Conservation (phyloP, 2,797 vertebrate genomes). For the Rallus crepitans region DNA sequence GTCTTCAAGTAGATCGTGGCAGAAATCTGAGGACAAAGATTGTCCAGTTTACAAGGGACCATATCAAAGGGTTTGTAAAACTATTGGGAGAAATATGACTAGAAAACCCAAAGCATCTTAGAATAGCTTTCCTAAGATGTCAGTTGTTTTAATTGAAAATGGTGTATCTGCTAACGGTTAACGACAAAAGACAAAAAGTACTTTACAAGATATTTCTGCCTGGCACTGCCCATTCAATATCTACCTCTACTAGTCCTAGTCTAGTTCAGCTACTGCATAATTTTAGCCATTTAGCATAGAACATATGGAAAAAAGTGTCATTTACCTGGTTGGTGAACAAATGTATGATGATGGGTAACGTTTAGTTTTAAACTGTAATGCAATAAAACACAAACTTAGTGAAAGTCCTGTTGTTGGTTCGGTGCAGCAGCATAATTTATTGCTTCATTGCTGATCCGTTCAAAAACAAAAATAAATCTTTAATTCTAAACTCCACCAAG, state of each 20-base stretch:
- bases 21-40: neutral
- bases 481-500: constrained; percentile 17
- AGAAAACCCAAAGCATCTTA: constrained; percentile 40
- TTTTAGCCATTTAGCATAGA: constrained; percentile 80
- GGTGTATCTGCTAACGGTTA: constrained; percentile 2
- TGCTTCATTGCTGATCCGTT: constrained; percentile 29
- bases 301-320: neutral
- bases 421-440: constrained; percentile 38
- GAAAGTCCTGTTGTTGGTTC: constrained; percentile 40
- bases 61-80: neutral
- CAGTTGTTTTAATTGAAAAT: neutral
- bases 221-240: constrained; percentile 85
- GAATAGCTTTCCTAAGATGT: constrained; percentile 22
- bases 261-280: constrained; percentile 84
- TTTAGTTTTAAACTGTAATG: constrained; percentile 61
- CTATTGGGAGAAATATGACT: neutral
- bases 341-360: constrained; percentile 14
- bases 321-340: constrained; percentile 24
- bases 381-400: constrained; percentile 56
- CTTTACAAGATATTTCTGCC: constrained; percentile 79
- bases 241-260: constrained; percentile 89
- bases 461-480: neutral
- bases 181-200: neutral
- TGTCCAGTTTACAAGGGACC: neutral
- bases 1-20: neutral